Evolutionary conservation across 2,113 vertebrate genomes (phyloP), one percentile per base, ranked within the genome.

Genomic region (Neodon shergylaensis): DNA sequence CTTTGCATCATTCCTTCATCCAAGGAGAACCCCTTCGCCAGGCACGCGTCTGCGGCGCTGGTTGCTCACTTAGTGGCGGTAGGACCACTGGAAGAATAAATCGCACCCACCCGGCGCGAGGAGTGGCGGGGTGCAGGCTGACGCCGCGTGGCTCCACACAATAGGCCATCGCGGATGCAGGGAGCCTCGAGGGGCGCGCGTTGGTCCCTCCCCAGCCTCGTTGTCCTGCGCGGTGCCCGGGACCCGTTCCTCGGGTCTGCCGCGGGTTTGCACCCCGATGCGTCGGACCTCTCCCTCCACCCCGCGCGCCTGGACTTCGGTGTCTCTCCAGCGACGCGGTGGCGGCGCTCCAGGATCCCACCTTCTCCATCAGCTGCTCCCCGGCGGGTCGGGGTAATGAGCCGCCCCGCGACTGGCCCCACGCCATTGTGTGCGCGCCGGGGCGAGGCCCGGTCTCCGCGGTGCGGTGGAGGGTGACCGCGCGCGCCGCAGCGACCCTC

Each of bases 391-490:
- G 95, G 98, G 96, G 98, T 99, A 99, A 99, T 98, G 99, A 99
- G 98, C 98, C 98, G 97, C 97, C 98, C 94, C 90, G 90, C 54
- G 77, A 96, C 95, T 92, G 97, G 97, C 96, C 98, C 97, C 96
- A 98, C 97, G 97, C 95, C 95, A 88, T 97, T 97, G 98, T 98
- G 98, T 98, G 98, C 99, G 98, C 98, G 97, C 93, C 95, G 97
- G 98, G 96, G 98, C 84, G 95, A 95, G 82, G 94, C 86, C 92
- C 33, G 96, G 94, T 90, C 93, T 94, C 95, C 28, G 98, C 96
- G 92, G 98, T 70, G 95, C 96, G 95, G 76, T 81, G 97, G 98
- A 98, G 99, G 99, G 99, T 99, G 99, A 99, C 98, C 98, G 96
- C 95, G 91, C 95, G 95, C 97, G 98, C 98, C 98, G 95, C 97